A percentile compares a stretch with the other conserved stretches of the same genome.
Conservation (phyloP, 2,797 vertebrate species). For the Halcyon leucocephala region DNA sequence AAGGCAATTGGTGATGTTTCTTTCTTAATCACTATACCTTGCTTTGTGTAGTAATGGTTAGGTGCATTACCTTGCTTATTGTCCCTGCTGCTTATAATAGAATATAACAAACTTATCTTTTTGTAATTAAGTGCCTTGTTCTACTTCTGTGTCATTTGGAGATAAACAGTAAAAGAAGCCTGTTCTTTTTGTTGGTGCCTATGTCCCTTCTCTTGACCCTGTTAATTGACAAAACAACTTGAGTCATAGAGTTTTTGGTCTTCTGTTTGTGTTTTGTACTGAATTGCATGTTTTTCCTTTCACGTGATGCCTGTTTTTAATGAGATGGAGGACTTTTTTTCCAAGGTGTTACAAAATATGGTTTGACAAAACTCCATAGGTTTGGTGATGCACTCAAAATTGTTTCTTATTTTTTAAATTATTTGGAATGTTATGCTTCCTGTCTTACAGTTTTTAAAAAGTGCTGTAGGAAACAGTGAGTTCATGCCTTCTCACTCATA, state of each 20-base stretch:
- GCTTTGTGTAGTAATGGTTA: too few relatives aligned
- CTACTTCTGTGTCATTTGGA: too few relatives aligned
- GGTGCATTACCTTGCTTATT: too few relatives aligned
- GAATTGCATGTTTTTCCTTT: background rate
- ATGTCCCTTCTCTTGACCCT: too few relatives aligned
- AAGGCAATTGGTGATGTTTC: too few relatives aligned
- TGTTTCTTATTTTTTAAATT: background rate
- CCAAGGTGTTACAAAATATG: background rate
- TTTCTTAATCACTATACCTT: too few relatives aligned
- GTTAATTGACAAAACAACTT: background rate
- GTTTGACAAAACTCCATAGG: background rate
- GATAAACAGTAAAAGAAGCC: too few relatives aligned
- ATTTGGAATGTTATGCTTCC: background rate
- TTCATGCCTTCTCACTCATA: background rate
- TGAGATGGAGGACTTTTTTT: background rate
- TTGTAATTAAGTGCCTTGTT: too few relatives aligned
- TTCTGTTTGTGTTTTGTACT: background rate
- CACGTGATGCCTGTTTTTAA: background rate
- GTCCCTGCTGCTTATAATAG: too few relatives aligned
- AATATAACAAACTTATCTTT: too few relatives aligned
- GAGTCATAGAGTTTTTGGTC: background rate
- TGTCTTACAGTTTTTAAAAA: background rate
- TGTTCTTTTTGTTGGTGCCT: too few relatives aligned
- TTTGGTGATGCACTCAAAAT: background rate
- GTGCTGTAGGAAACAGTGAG: background rate